Base-by-base conservation (phyloP, 2,888 invertebrate species). In the Arrhopalites spinosus region DNA sequence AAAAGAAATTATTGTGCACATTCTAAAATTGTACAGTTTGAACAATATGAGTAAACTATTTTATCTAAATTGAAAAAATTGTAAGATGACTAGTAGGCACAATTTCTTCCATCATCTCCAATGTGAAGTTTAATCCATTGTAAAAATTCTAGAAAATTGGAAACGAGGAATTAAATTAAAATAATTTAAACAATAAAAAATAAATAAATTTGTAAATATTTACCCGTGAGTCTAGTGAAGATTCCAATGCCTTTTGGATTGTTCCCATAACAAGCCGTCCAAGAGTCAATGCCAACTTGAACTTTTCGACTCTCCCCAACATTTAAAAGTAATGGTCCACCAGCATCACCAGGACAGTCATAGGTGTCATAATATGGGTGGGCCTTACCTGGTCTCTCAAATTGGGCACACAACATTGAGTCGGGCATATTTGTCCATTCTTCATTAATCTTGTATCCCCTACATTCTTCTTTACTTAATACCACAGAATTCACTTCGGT, bases 311-410 rank as follows among this genome's bases (percentile, higher is more conserved):
- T 36, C 2, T 76, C 73, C 20, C 77, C 78, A 17, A 64, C 63
- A 15, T 71, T 70, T 1, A 74, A 75, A 1, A 81, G 17, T 7
- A 81, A 61, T 15, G 78, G 77, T 11, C 79, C 78, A 29, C 81
- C 81, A 0, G 80, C 80, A 47, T 81, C 81, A 13, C 81, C 79
- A 2, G 81, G 81, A 61, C 81, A 81, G 66, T 81, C 81, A 61
- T 70, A 81, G 0, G 81, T 67, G n/a, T 76, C 29, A 27, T 61
- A 56, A 63, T 80, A 80, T 0, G 81, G 79, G 43, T 75, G 74
- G 56, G 75, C 59, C 5, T 66, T 20, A 1, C 77, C 73, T 30
- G 75, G 27, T 29, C 61, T n/a, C 1, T 64, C 70, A 64, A 76
- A 77, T 74, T 71, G 69, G 2, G 79, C 45, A 71, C 81, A 81